These are phyloP conservation scores for Grapholita molesta DNA, from an alignment of 1,140 invertebrate genomes.

Conservation along the genomic window DNA sequence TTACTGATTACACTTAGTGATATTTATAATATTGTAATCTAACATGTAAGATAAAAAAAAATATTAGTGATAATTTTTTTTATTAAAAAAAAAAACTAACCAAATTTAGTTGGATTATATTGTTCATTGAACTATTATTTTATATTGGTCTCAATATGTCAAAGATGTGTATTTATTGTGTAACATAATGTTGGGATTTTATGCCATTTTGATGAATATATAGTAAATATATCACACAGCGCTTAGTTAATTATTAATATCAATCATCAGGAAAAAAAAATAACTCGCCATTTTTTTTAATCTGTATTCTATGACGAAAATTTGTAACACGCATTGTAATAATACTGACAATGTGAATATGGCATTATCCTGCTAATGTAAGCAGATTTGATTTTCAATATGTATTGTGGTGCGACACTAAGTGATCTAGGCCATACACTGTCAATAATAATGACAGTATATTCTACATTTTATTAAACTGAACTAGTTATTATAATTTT, in stretches of 20 bases:
- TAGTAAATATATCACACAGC: background rate
- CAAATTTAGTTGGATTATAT: conserved; percentile 60
- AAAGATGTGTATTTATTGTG: conserved; percentile 56
- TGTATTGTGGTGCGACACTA: background rate
- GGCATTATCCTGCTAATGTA: background rate
- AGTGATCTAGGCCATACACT: background rate
- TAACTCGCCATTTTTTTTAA: no score
- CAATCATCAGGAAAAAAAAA: no score
- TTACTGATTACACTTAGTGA: conserved; percentile 46
- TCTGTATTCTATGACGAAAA: no score
- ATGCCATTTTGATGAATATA: background rate
- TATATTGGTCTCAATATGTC: conserved; percentile 69
- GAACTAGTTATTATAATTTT: no score
- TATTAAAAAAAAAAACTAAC: conserved; percentile 47
- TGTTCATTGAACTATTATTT: conserved; percentile 36
- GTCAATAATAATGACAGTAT: background rate
- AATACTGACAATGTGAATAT: background rate
- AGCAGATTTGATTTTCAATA: background rate
- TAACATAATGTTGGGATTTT: background rate
- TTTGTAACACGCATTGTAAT: no score
- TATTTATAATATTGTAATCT: conserved; percentile 47
- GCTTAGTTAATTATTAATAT: background rate
- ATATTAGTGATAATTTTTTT: conserved; percentile 41
- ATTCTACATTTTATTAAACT: no score
- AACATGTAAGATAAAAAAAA: conserved; percentile 48